phyloP scores from a whole-genome alignment of 1,140 invertebrate species.

The Drosophila pectinifera region DNA sequence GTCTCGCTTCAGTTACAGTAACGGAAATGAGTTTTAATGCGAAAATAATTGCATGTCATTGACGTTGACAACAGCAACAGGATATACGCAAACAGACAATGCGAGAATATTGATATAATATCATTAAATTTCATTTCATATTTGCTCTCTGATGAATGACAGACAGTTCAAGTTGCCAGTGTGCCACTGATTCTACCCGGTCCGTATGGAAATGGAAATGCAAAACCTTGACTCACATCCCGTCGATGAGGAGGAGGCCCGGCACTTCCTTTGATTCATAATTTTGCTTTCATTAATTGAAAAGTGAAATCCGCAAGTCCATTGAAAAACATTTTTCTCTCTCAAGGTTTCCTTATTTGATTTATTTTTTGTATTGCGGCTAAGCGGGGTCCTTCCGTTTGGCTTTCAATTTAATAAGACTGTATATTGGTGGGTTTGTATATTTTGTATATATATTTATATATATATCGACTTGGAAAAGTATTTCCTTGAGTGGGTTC shows the following conservation, averaged over 20 bases:
- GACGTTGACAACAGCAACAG: constrained; percentile 48
- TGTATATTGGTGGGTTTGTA: neutral
- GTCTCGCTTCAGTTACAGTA: constrained; percentile 68
- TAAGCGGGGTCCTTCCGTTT: neutral
- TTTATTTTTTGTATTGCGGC: constrained; percentile 12
- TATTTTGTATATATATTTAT: neutral
- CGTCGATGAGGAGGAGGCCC: constrained; percentile 6
- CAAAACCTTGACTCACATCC: constrained; percentile 55
- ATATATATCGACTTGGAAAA: too few relatives aligned
- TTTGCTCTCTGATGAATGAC: constrained; percentile 55
- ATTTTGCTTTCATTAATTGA: constrained; percentile 60
- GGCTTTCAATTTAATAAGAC: neutral
- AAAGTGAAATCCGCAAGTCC: constrained; percentile 54
- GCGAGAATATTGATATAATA: constrained; percentile 65
- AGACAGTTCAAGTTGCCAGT: constrained; percentile 43
- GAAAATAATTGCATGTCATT: constrained; percentile 80
- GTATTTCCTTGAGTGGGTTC: too few relatives aligned
- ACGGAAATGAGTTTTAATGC: constrained; percentile 75
- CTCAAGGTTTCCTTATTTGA: constrained; percentile 2
- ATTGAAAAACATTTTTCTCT: constrained; percentile 47
- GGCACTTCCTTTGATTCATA: constrained; percentile 51
- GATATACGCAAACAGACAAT: constrained; percentile 39
- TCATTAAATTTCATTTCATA: constrained; percentile 72
- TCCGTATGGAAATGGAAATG: constrained; percentile 45
- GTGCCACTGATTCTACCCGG: constrained; percentile 10